These are phyloP conservation scores for Leuciscus waleckii DNA, from an alignment of 2,797 vertebrate genomes.

Conservation along the genomic window DNA sequence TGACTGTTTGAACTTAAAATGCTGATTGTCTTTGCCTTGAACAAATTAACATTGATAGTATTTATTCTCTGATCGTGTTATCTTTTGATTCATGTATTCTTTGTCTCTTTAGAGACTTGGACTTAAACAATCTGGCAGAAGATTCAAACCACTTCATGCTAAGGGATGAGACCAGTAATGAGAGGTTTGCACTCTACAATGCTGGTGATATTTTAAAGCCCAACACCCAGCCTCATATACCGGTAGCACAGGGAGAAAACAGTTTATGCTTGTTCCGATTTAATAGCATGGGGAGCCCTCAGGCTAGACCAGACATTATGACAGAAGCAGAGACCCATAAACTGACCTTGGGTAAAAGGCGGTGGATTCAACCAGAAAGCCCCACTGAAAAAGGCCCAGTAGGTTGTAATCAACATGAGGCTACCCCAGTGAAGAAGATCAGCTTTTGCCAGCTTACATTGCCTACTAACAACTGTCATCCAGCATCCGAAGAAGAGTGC, in stretches of 20 bases:
- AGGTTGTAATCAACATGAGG: neutral
- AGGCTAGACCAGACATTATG: constrained; percentile 11
- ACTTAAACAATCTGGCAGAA: neutral
- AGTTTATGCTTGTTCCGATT: neutral
- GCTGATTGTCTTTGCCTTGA: neutral
- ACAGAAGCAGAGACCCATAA: constrained; percentile 28
- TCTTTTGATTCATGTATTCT: neutral
- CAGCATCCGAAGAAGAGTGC: constrained; percentile 4
- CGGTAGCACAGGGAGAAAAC: constrained; percentile 33
- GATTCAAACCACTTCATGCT: neutral
- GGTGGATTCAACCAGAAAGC: constrained; percentile 14
- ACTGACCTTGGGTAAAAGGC: constrained; percentile 31
- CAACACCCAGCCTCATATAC: neutral
- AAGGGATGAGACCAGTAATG: neutral
- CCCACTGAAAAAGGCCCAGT: constrained; percentile 22
- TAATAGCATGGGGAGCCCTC: constrained; percentile 22
- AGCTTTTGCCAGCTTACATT: neutral
- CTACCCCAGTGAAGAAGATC: constrained; percentile 19
- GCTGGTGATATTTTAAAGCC: constrained; percentile 22
- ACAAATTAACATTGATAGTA: too few species aligned
- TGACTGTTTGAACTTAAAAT: neutral
- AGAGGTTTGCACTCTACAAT: neutral
- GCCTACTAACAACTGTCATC: neutral
- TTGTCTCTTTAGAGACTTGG: neutral
- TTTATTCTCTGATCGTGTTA: neutral